phyloP scores from a whole-genome alignment of 2,888 invertebrate species.

The Incurvaria masculella region DNA sequence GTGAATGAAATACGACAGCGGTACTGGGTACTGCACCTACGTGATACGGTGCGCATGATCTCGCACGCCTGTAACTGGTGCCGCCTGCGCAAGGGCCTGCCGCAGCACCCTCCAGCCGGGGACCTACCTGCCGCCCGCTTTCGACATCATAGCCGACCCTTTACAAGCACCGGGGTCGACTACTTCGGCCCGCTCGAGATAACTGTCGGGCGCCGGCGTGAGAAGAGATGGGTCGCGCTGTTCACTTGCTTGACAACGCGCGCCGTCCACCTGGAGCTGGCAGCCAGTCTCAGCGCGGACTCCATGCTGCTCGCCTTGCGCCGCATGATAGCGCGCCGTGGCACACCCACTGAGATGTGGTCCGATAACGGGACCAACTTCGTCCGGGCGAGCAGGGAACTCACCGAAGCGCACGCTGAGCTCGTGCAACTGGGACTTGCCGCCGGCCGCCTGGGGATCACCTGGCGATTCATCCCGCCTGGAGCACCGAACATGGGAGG shows the following conservation, averaged over 20 bases:
- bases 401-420: background rate
- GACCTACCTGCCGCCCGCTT: slow-evolving; percentile 5
- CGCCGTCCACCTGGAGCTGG: slow-evolving; percentile 9
- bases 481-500: slow-evolving; percentile 4
- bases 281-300: background rate
- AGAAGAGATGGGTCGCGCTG: slow-evolving; percentile 11
- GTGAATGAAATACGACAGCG: slow-evolving; percentile 10
- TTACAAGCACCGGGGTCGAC: slow-evolving; percentile 5
- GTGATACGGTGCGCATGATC: slow-evolving; percentile 7
- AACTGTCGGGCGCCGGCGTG: background rate
- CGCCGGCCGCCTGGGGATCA: background rate
- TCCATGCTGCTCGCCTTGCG: background rate
- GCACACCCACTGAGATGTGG: slow-evolving; percentile 4
- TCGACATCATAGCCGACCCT: background rate
- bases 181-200: background rate
- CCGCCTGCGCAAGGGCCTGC: slow-evolving; percentile 7
- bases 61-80: slow-evolving; percentile 6
- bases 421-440: background rate
- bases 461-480: slow-evolving; percentile 3
- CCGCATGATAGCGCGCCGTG: slow-evolving; percentile 1
- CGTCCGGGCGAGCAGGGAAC: slow-evolving; percentile 6
- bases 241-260: slow-evolving; percentile 19
- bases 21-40: slow-evolving; percentile 10
- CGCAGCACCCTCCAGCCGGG: slow-evolving; percentile 7
- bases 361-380: slow-evolving; percentile 13